Percentiles rank a stretch among this genome's conserved stretches.
phyloP scores from a whole-genome alignment of 2,797 vertebrate genomes.

The Cottoperca gobio region DNA sequence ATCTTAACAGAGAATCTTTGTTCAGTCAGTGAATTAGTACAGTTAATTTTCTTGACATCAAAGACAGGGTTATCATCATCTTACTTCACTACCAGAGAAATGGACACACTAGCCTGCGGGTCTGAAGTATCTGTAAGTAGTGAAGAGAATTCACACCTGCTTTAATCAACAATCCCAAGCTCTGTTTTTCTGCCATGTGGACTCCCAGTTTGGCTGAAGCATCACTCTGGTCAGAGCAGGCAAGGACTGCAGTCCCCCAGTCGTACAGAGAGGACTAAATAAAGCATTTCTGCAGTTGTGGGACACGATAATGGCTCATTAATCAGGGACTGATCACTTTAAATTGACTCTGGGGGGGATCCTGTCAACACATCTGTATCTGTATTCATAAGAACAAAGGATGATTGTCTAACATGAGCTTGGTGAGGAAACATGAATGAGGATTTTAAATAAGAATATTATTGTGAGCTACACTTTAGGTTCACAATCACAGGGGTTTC shows the following conservation, averaged over 20 bases:
- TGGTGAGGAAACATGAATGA: not conserved
- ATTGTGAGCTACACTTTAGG: conserved; percentile 9
- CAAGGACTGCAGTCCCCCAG: conserved; percentile 1
- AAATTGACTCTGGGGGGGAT: conserved; percentile 43
- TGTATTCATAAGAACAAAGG: conserved; percentile 33
- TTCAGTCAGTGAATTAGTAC: conserved; percentile 49
- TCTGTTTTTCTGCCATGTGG: conserved; percentile 14
- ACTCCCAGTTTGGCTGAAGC: conserved; percentile 7
- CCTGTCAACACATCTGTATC: conserved; percentile 31
- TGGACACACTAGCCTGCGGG: not conserved
- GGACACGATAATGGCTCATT: conserved; percentile 24
- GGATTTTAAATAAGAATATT: conserved; percentile 23
- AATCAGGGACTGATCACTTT: conserved; percentile 36
- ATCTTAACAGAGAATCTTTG: conserved; percentile 69
- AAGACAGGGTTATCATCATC: conserved; percentile 23
- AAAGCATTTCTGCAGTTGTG: conserved; percentile 23
- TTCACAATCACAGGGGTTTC: conserved; percentile 11
- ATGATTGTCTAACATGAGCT: conserved; percentile 23
- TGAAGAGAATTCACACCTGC: not conserved
- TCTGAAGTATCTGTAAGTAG: conserved; percentile 15
- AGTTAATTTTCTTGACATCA: conserved; percentile 46
- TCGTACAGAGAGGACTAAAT: conserved; percentile 13
- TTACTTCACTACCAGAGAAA: conserved; percentile 1
- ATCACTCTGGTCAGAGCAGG: conserved; percentile 10
- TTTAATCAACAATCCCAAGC: conserved; percentile 17